Percentiles rank a stretch among this genome's conserved stretches.
phyloP scores from a whole-genome alignment of 2,888 invertebrate genomes.

The Tetropium fuscum region DNA sequence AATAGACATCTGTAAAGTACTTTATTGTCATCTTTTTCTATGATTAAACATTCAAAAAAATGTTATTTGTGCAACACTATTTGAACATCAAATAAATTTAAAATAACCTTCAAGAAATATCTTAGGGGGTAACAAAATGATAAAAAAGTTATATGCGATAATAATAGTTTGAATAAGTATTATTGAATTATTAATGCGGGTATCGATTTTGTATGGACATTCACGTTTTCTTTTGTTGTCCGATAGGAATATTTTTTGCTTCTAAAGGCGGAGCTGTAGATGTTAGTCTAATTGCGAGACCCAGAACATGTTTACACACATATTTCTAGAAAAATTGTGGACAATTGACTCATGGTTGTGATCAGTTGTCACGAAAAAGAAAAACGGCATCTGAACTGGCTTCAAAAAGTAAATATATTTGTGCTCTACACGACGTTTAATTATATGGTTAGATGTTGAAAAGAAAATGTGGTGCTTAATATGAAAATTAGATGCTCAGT shows the following conservation, averaged over 20 bases:
- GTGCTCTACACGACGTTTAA: not conserved
- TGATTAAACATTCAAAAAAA: no score
- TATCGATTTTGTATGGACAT: not conserved
- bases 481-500: no score
- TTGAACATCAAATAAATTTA: not conserved
- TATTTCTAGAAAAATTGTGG: not conserved
- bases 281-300: not conserved
- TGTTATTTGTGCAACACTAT: no score
- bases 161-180: no score
- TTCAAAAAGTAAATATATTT: not conserved
- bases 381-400: not conserved
- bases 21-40: no score
- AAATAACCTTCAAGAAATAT: not conserved
- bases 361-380: not conserved
- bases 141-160: no score
- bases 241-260: not conserved
- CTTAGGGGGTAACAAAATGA: no score
- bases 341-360: constrained; percentile 1
- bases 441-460: not conserved
- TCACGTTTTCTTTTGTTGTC: constrained; percentile 1
- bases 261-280: not conserved
- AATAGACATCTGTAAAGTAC: no score
- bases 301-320: not conserved
- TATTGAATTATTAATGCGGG: not conserved
- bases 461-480: not conserved